A percentile compares a stretch with the other conserved stretches of the same genome.
phyloP scores from a whole-genome alignment of 2,888 invertebrate species.

The Philopedon plagiatum region DNA sequence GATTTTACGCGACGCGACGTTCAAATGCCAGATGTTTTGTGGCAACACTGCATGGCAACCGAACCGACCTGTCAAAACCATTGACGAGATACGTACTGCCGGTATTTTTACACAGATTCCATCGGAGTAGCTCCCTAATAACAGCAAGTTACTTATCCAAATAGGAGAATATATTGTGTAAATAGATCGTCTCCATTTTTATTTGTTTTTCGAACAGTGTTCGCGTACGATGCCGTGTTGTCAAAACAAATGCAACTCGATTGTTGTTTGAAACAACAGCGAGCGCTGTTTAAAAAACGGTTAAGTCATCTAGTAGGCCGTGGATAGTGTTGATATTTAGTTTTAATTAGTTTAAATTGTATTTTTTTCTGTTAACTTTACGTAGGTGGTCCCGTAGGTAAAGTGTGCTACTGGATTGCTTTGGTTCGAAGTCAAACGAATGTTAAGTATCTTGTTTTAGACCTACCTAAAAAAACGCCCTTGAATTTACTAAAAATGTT shows the following conservation, averaged over 20 bases:
- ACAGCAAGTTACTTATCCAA: constrained; percentile 52
- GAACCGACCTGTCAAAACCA: not conserved
- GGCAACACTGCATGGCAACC: not conserved
- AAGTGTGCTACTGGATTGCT: not conserved
- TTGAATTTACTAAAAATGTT: too few species aligned
- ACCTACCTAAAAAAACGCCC: too few species aligned
- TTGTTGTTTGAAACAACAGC: constrained; percentile 53
- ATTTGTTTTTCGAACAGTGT: constrained; percentile 55
- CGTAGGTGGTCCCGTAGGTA: constrained; percentile 1
- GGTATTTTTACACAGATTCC: constrained; percentile 9
- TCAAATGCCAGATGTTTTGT: not conserved
- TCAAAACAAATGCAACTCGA: constrained; percentile 48
- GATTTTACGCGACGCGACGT: not conserved
- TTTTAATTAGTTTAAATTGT: constrained; percentile 26
- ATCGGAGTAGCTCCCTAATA: constrained; percentile 14
- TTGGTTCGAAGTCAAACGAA: not conserved
- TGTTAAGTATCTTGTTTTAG: not conserved
- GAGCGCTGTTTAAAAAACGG: constrained; percentile 49
- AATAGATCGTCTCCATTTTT: constrained; percentile 56
- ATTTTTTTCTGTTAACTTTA: not conserved
- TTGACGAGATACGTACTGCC: constrained; percentile 8
- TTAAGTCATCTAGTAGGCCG: constrained; percentile 36
- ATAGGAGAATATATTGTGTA: constrained; percentile 57
- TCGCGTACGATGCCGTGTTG: constrained; percentile 24
- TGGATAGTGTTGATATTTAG: constrained; percentile 12